Evolutionary conservation across 2,113 vertebrate species (phyloP), one percentile per base, ranked within the genome.

Genomic region (Girardinichthys multiradiatus): DNA sequence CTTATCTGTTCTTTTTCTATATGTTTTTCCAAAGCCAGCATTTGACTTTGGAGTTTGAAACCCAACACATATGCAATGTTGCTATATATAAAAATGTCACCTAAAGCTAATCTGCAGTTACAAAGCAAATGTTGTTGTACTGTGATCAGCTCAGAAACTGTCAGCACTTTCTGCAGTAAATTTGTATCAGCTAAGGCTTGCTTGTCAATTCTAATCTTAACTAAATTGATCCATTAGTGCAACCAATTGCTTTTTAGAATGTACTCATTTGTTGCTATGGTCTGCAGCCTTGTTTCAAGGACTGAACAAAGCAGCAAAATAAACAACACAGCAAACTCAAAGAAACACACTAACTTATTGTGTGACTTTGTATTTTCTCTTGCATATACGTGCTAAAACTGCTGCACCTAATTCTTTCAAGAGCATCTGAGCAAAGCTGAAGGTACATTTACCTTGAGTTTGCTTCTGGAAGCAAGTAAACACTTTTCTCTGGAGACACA

Each of bases 181-280:
- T 75, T 61, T 74, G 79, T 26, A 68, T 74, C 74, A 75, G 74
- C 72, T 65, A 48, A 21, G 70, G 29, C 60, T 77, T 59, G 60
- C 70, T 76, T 64, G 72, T 77, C 69, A 65, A 65, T 64, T 71
- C 65, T 87, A 64, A 58, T 76, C 66, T 5, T 13, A 70, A 57
- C 70, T 70, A 85, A 84, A 87, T 77, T 74, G 83, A 86, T 68
- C 76, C 83, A 90, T 87, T 87, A 83, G 72, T 82, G 79, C 59
- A 82, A 84, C 37, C 86, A 74, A 78, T 82, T 83, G 82, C 71
- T 28, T 81, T 27, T 1, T 57, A 68, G 64, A 83, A 77, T 58
- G 78, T 71, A 70, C 30, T 72, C 70, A 51, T 82, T 90, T 80
- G 68, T 78, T 64, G 68, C 74, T 72, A 60, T 64, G 60, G 29